Evolutionary conservation across 2,888 invertebrate genomes (phyloP).

Genomic region (Limnephilus auricula): DNA sequence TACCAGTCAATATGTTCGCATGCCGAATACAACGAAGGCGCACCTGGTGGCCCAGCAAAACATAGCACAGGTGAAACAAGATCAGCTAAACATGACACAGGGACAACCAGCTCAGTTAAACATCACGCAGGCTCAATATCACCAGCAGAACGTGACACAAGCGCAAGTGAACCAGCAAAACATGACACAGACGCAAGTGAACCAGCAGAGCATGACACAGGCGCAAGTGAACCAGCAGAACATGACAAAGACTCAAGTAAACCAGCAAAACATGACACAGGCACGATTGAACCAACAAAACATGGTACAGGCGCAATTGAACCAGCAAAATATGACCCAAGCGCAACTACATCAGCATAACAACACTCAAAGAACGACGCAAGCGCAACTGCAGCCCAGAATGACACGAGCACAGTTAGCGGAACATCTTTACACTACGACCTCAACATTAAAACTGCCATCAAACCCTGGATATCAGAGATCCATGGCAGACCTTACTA

Average conservation of each 20-base stretch:
- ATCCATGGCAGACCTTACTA: not conserved
- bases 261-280: not conserved
- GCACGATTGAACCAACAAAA: not conserved
- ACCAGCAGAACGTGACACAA: not conserved
- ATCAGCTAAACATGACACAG: not conserved
- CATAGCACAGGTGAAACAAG: not conserved
- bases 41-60: not conserved
- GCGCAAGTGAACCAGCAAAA: not conserved
- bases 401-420: not conserved
- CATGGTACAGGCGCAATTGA: no score
- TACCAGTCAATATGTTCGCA: not conserved
- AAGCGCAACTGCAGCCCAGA: not conserved
- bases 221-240: not conserved
- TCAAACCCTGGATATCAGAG: not conserved
- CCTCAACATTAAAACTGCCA: conserved; percentile 8
- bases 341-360: not conserved
- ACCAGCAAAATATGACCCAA: no score
- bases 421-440: not conserved
- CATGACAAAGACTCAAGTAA: not conserved
- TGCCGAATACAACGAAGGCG: not conserved
- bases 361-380: not conserved
- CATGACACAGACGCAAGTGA: not conserved
- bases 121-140: not conserved
- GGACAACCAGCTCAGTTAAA: not conserved
- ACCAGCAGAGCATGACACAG: not conserved